Evolutionary conservation across 2,888 invertebrate species (phyloP), one percentile per base, ranked within the genome.

Genomic region (Aphodius granarius): DNA sequence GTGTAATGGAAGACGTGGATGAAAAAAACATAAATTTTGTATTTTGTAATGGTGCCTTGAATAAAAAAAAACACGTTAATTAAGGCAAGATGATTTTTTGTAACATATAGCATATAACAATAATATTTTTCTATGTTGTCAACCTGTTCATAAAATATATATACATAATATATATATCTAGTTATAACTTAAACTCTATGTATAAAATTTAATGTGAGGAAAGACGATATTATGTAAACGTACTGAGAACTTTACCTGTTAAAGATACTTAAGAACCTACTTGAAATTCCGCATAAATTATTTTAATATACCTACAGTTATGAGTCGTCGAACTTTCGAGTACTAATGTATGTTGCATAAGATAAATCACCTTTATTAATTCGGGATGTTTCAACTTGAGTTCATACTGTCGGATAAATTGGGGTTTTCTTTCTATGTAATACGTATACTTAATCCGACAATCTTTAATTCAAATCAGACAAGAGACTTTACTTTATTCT

Each of bases 91-190:
- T 91, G 90, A 91, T 89, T 91, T n/a, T 92, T 92, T 92, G 91
- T 91, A 91, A 91, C 89, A 90, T 89, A 91, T 90, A 88, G 86
- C 87, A 87, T 87, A 87, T 91, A 91, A 91, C 68, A 22, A 68
- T 68, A 20, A 91, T 91, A 91, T 92, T 92, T 92, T 91, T 91
- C 90, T 91, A 91, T 91, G 91, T 91, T 91, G 86, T 87, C 87
- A 86, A 86, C 85, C 85, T 87, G 86, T 87, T 87, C 86, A 86
- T 86, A 43, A 43, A 43, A 43, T 43, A 43, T 43, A 87, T 85
- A 66, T 66, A 68, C 22, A 68, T 68, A 21, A 68, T 79, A 75
- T 76, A 76, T 66, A 71, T 73, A 73, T 43, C 43, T 73, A 72
- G 71, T 71, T 66, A 77, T 70, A 72, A 73, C 78, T 78, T 82